Evolutionary conservation across 2,113 vertebrate genomes (phyloP), one percentile per base, ranked within the genome.

Genomic region (Rhinoptilus africanus): DNA sequence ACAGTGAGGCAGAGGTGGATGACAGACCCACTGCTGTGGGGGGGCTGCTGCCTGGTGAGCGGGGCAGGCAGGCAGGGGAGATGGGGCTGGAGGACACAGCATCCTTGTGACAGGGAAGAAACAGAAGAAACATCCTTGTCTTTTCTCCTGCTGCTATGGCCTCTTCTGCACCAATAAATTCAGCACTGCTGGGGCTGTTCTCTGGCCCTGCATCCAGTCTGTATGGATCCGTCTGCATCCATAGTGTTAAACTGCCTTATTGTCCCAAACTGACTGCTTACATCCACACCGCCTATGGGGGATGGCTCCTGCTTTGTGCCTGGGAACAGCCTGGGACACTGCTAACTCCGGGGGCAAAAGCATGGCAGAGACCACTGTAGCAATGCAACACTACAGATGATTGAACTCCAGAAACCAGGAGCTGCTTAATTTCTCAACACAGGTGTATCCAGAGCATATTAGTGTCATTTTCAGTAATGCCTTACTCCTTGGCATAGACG

Each of bases 51-150:
- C 27, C 62, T 26, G 3, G 20, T 39, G 28, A 64, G 26, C 1
- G 9, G 39, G 22, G 18, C 34, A 53, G 62, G 35, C 59, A 10
- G 1, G 6, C 0, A 1, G 5, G 17, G 34, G 12, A 68, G 8
- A 32, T 34, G 51, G 17, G 37, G 14, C 37, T 66, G 54, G 39
- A 71, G 32, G 28, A 37, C 24, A 37, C 68, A 71, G 35, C 13
- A 56, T 71, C 59, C 47, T 71, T 0, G 0, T 59, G n/a, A 16
- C 32, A 60, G 8, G 16, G 14, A 24, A 35, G 35, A 56, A 60
- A 14, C 14, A 35, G 35, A 76, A 73, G 35, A 62, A 77, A 18
- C 24, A 84, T 32, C 14, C 43, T 8, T 9, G 11, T 43, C 22
- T 74, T 87, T 89, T 62, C 62, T 85, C 4, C 34, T 67, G 16